A percentile compares a stretch with the other conserved stretches of the same genome.
Conservation (phyloP, 2,797 vertebrate genomes). For the Anguilla obscura region DNA sequence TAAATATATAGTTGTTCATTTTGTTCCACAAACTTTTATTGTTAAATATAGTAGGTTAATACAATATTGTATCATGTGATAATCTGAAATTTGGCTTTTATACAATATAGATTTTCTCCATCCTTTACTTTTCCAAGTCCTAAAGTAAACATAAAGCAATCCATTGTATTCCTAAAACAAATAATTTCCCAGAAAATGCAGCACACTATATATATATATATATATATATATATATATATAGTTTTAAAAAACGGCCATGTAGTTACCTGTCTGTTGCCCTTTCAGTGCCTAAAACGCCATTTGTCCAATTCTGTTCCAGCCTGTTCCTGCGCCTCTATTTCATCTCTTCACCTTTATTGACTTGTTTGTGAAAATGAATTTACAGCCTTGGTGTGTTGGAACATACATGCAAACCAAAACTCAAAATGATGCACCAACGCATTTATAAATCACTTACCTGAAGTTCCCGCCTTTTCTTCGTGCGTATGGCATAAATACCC, state of each 20-base stretch:
- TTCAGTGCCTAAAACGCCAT: background rate
- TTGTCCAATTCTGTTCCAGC: background rate
- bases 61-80: background rate
- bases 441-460: constrained; percentile 64
- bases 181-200: too few species aligned
- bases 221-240: too few species aligned
- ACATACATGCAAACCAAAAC: background rate
- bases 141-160: too few species aligned
- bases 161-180: too few species aligned
- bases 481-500: constrained; percentile 61
- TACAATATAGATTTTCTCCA: background rate
- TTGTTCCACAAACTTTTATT: background rate
- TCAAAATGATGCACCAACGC: constrained; percentile 43
- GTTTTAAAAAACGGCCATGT: too few species aligned
- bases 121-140: background rate
- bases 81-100: background rate
- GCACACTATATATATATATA: too few species aligned
- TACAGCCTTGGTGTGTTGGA: background rate
- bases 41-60: background rate
- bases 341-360: constrained; percentile 10
- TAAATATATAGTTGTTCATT: background rate
- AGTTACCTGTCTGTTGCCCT: background rate
- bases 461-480: constrained; percentile 36
- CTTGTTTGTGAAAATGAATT: background rate
- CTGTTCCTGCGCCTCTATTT: background rate